phyloP scores from a whole-genome alignment of 2,888 invertebrate genomes.

The Acanthoscelides obtectus region DNA sequence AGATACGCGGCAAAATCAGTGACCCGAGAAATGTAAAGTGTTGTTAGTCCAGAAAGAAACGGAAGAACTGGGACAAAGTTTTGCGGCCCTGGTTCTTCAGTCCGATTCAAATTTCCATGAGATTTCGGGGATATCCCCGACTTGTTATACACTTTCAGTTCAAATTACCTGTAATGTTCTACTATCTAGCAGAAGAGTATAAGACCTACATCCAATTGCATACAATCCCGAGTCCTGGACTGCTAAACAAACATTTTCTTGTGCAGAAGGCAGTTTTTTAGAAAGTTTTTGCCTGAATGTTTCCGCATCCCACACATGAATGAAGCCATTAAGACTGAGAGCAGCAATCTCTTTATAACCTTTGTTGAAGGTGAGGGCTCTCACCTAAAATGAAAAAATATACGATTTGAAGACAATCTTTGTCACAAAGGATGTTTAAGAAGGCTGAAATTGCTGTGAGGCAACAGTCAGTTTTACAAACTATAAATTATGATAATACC shows the following conservation, averaged over 20 bases:
- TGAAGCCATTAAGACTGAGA: slow-evolving; percentile 86
- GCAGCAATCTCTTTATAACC: slow-evolving; percentile 85
- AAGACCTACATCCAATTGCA: slow-evolving; percentile 91
- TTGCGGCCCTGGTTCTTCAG: too few species aligned
- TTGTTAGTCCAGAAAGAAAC: too few species aligned
- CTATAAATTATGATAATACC: too few species aligned
- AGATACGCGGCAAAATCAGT: too few species aligned
- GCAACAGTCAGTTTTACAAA: too few species aligned
- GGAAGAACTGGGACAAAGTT: too few species aligned
- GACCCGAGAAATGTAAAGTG: too few species aligned
- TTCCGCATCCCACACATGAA: slow-evolving; percentile 90
- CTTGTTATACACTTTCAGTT: slow-evolving; percentile 30
- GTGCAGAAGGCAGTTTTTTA: slow-evolving; percentile 79
- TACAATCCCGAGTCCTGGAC: slow-evolving; percentile 83
- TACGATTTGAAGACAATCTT: too few species aligned
- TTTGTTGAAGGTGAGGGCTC: slow-evolving; percentile 84
- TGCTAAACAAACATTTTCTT: slow-evolving; percentile 91
- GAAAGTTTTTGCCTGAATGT: slow-evolving; percentile 84
- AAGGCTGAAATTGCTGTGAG: too few species aligned
- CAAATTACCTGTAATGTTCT: slow-evolving; percentile 67
- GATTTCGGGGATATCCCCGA: too few species aligned
- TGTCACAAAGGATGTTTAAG: slow-evolving; percentile 1
- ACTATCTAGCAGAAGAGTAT: slow-evolving; percentile 84
- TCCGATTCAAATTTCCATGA: too few species aligned
- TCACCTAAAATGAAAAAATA: slow-evolving; percentile 50